Percentiles rank a stretch among this genome's conserved stretches.
Conservation (phyloP, 2,888 invertebrate genomes). For the Heliconius sara region DNA sequence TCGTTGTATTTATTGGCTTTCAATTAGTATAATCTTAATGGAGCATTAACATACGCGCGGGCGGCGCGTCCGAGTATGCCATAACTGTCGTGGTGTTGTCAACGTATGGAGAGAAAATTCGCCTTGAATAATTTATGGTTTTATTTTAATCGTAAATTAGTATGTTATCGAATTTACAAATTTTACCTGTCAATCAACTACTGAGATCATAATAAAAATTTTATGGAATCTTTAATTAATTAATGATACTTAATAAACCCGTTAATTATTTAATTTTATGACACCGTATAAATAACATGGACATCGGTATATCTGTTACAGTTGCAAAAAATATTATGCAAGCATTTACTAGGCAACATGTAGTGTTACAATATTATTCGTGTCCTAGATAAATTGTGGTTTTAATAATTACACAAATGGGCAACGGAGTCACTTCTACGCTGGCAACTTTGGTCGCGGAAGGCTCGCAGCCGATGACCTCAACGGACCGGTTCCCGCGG, state of each 20-base stretch:
- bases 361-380: conserved; percentile 60
- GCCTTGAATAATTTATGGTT: conserved; percentile 24
- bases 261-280: neutral
- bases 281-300: neutral
- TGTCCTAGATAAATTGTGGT: conserved; percentile 65
- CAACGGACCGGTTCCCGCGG: conserved; percentile 78
- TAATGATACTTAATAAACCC: neutral
- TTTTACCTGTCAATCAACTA: neutral
- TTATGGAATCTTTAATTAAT: neutral
- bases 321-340: conserved; percentile 13
- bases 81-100: conserved; percentile 67
- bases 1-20: conserved; percentile 84
- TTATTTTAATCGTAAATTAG: neutral
- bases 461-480: conserved; percentile 83
- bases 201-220: neutral
- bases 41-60: conserved; percentile 82
- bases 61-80: conserved; percentile 71
- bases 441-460: conserved; percentile 80
- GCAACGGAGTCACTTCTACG: conserved; percentile 59
- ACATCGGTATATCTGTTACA: neutral
- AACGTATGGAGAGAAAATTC: conserved; percentile 43
- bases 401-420: conserved; percentile 69
- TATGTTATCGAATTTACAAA: neutral
- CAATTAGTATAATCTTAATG: conserved; percentile 85
- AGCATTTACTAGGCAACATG: conserved; percentile 47